A percentile compares a stretch with the other conserved stretches of the same genome.
Evolutionary conservation across 2,113 vertebrate genomes (phyloP).

Genomic region (Corythornis vintsioides): DNA sequence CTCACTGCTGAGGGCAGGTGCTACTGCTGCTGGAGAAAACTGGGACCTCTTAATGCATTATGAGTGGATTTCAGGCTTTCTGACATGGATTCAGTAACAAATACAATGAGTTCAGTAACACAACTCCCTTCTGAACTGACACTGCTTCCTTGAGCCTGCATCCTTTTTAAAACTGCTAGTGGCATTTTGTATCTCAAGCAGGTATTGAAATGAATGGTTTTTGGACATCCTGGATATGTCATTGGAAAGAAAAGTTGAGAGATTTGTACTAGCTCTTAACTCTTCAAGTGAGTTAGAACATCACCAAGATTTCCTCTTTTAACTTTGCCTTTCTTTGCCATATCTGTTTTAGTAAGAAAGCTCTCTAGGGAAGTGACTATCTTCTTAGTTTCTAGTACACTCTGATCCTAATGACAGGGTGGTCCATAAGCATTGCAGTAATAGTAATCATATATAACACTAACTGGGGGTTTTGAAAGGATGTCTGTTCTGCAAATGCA

Average conservation of each 20-base stretch:
- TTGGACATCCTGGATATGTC: background rate
- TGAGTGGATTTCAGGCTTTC: background rate
- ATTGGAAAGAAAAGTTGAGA: background rate
- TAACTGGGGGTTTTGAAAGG: constrained; percentile 29
- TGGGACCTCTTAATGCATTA: background rate
- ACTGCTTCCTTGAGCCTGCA: background rate
- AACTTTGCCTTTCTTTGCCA: background rate
- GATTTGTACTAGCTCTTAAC: background rate
- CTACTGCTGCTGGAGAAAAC: background rate
- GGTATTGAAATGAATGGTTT: background rate
- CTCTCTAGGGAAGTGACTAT: background rate
- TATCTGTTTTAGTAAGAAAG: background rate
- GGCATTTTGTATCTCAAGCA: background rate
- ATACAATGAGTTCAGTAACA: background rate
- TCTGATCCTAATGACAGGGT: background rate
- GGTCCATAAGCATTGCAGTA: background rate
- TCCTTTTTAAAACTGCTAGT: background rate
- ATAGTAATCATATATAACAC: background rate
- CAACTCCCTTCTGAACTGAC: background rate
- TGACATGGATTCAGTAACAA: background rate
- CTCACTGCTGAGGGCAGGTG: background rate
- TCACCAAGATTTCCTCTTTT: background rate
- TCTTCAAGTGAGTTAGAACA: background rate
- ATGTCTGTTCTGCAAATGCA: constrained; percentile 5
- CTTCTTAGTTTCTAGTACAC: background rate